Percentiles rank a stretch among this genome's conserved stretches.
Conservation (phyloP, 2,888 invertebrate genomes). For the Xanthorhoe spadicearia region DNA sequence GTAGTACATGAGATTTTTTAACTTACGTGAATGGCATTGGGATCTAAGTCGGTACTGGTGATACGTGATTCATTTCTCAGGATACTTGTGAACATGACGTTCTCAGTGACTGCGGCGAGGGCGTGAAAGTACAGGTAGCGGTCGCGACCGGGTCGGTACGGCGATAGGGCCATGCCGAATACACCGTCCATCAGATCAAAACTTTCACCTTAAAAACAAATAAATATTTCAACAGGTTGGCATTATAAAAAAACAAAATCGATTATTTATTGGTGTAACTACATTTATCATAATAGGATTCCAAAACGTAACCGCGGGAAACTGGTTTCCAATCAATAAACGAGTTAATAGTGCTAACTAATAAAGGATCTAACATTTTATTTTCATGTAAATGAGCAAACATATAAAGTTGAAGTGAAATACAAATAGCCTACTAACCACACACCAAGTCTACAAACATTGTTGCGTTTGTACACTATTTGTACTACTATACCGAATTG, state of each 20-base stretch:
- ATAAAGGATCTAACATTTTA: too few species aligned
- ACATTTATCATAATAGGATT: too few species aligned
- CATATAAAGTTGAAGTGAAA: neutral
- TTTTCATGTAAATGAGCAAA: neutral
- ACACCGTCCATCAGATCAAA: slow-evolving; percentile 91
- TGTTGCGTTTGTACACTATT: neutral
- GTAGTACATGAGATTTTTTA: neutral
- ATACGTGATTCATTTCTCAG: slow-evolving; percentile 85
- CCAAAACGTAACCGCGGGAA: too few species aligned
- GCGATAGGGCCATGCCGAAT: slow-evolving; percentile 88
- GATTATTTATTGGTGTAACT: too few species aligned
- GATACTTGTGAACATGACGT: slow-evolving; percentile 86
- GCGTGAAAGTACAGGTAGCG: slow-evolving; percentile 89
- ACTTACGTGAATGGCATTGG: slow-evolving; percentile 83
- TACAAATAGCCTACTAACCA: neutral
- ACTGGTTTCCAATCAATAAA: too few species aligned
- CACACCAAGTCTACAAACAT: too few species aligned
- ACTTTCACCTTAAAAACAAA: slow-evolving; percentile 76
- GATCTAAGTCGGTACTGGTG: slow-evolving; percentile 73
- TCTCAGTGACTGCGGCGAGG: slow-evolving; percentile 87
- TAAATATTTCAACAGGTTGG: neutral
- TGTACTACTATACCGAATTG: neutral
- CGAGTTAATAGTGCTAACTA: too few species aligned
- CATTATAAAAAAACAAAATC: neutral
- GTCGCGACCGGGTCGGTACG: slow-evolving; percentile 61